Base-by-base conservation (phyloP, 2,113 vertebrate species). In the Psophia crepitans region DNA sequence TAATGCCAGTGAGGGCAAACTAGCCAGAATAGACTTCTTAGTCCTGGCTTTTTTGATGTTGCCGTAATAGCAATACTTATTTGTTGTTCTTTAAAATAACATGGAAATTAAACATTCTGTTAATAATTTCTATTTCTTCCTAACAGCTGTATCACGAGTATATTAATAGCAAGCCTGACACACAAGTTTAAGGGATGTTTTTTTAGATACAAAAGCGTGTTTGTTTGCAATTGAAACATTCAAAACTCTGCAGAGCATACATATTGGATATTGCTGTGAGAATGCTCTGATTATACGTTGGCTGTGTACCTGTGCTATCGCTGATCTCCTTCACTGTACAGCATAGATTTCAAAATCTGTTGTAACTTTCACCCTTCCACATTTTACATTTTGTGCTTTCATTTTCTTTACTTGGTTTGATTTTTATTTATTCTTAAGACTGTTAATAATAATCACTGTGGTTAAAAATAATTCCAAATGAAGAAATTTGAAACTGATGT, bases 131-230 rank as follows among this genome's bases (percentile, higher is more conserved):
- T 43, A 0, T 30, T 90, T 84, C 28, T 66, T 84, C 41, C 41
- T 78, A 0, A 33, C 23, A 23, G 3, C 2, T 30, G 2, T 63
- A 37, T 76, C 17, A 66, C 1, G 4, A 74, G 7, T 57, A 3
- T 74, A 32, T 35, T 63, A 70, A 41, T 63, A 66, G 11, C 13
- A 86, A 89, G 11, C 13, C 17, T 3, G 4, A 28, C 28, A 53
- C 30, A 48, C 20, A 70, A 24, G 5, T 41, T 90, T 33, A 77
- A 84, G n/a, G 46, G 9, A 30, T 24, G 15, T 12, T 28, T 1
- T 8, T 26, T 53, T 43, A 63, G 46, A 32, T 85, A 5, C 7
- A 60, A 41, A 92, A 77, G 11, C 41, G 79, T 1, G 1, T 22
- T 90, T 86, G 4, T 28, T 28, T 84, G 56, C 24, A 51, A 3